These are phyloP conservation scores for Hormaphis cornu DNA, from an alignment of 1,140 invertebrate species.

Conservation along the genomic window DNA sequence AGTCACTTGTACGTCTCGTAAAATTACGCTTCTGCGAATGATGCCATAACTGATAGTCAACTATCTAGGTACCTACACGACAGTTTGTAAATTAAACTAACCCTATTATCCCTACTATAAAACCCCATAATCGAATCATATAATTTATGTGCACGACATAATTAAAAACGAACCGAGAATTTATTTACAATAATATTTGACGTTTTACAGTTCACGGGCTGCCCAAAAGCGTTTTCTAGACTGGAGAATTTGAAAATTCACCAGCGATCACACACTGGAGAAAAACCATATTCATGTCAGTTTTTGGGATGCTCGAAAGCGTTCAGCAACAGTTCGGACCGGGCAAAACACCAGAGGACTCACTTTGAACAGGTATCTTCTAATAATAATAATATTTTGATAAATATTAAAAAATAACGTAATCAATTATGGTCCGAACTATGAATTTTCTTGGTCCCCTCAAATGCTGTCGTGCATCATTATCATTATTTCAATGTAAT, in stretches of 20 bases:
- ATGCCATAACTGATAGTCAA: no score
- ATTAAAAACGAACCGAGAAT: no score
- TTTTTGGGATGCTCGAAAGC: conserved; percentile 79
- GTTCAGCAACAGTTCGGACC: conserved; percentile 92
- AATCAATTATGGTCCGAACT: no score
- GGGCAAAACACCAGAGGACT: conserved; percentile 93
- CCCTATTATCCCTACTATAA: no score
- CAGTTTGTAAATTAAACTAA: no score
- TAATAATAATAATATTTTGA: not conserved
- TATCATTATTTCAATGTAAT: no score
- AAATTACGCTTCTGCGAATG: no score
- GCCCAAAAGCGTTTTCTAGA: conserved; percentile 86
- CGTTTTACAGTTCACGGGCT: conserved; percentile 69
- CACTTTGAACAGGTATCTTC: conserved; percentile 84
- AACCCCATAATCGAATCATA: no score
- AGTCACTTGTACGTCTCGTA: no score
- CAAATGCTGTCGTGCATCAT: not conserved
- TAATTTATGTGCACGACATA: no score
- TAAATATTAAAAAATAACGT: not conserved
- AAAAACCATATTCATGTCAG: conserved; percentile 76
- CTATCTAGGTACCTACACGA: no score
- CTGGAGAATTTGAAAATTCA: conserved; percentile 95
- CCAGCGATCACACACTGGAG: conserved; percentile 85
- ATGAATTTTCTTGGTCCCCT: not conserved
- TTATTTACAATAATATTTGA: not conserved